Conservation (phyloP, 35 echinoderm and acorn worm genomes). For the Heliocidaris tuberculata region DNA sequence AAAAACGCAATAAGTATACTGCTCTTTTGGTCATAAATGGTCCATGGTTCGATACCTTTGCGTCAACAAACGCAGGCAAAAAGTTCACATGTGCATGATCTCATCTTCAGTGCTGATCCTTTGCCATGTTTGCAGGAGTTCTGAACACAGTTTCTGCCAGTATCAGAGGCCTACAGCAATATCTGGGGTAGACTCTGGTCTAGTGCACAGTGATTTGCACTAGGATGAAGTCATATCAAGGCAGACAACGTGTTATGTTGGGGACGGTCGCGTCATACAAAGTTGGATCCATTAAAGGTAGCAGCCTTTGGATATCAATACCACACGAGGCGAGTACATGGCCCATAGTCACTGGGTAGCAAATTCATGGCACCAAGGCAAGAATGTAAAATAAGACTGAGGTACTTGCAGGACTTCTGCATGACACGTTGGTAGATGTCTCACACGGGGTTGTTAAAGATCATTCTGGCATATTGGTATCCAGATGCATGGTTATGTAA, state of each 20-base stretch:
- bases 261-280: background rate
- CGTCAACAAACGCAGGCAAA: background rate
- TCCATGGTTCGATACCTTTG: background rate
- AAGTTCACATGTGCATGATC: background rate
- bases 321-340: background rate
- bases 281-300: background rate
- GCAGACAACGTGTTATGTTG: background rate
- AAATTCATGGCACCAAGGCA: background rate
- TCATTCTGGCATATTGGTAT: background rate
- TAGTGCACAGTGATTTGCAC: no score
- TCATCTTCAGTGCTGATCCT: background rate
- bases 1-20: background rate
- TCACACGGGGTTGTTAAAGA: background rate
- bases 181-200: no score
- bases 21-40: background rate
- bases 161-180: no score
- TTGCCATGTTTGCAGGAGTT: background rate
- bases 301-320: background rate
- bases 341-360: background rate
- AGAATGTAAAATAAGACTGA: background rate
- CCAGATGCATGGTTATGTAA: background rate
- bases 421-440: background rate
- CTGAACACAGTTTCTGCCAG: background rate
- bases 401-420: background rate
- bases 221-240: no score